Base-by-base conservation (phyloP, 2,113 vertebrate genomes). In the Grus americana region DNA sequence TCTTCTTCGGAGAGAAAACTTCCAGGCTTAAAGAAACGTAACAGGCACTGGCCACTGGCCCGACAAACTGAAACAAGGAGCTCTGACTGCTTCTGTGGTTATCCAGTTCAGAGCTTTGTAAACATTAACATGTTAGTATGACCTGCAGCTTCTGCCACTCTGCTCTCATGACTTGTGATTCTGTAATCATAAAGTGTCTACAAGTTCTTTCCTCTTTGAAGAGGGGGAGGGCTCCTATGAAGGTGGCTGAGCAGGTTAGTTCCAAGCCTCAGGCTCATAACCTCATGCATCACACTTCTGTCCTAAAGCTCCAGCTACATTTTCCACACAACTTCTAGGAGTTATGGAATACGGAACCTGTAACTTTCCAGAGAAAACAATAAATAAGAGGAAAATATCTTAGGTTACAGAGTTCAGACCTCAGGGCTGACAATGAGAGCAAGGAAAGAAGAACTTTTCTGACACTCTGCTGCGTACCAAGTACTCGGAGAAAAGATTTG, bases 261-360 rank as follows among this genome's bases (percentile, higher is more conserved):
- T 91, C 87, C 87, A 82, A 86, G 74, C 54, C 62, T 58, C 46
- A 74, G 36, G 78, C 66, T 94, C 61, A 61, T 52, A 17, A 89
- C n/a, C 18, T 81, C 1, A 1, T 5, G 21, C 66, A 55, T 38
- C 38, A 54, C 10, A 0, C 24, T 66, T 70, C 74, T 49, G 67
- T 84, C 79, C 76, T 58, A 93, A 84, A 91, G 86, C 90, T 93
- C 81, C 95, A 94, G 86, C 81, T 90, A 79, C 68, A 42, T 97
- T 95, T 95, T 96, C 82, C 95, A 92, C 63, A 34, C 59, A 78
- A 42, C 20, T 44, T 70, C 65, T 81, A 71, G 5, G 30, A 93
- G 71, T 81, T 86, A 91, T 2, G 32, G 92, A 94, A 83, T 34
- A 84, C 2, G 27, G 38, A 50, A 68, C 17, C 52, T 47, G n/a